Conservation (phyloP, 2,797 vertebrate genomes). For the Hippocampus kuda region DNA sequence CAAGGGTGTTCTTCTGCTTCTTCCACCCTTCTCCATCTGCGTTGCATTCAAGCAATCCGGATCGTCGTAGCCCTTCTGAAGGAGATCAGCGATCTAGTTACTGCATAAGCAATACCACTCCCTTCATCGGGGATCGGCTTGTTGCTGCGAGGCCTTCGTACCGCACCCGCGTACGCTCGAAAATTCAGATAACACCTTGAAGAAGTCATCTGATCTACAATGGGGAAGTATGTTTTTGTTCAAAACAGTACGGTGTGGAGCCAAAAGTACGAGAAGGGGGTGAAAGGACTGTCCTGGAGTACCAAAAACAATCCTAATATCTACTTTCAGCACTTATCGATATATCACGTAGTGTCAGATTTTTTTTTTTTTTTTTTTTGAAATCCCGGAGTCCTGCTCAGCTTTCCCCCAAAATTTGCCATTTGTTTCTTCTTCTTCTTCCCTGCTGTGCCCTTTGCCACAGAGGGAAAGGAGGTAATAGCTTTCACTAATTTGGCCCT, state of each 20-base stretch:
- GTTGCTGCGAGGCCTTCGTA: slow-evolving; percentile 17
- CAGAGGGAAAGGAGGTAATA: slow-evolving; percentile 54
- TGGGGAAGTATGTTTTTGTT: slow-evolving; percentile 29
- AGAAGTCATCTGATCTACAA: slow-evolving; percentile 12
- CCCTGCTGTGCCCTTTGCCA: slow-evolving; percentile 43
- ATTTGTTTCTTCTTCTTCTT: slow-evolving; percentile 11
- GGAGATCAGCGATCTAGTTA: slow-evolving; percentile 44
- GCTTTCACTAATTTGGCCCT: slow-evolving; percentile 57
- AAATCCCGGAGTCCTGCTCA: slow-evolving; percentile 10
- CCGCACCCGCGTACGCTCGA: slow-evolving; percentile 2
- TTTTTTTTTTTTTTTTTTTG: slow-evolving; percentile 2
- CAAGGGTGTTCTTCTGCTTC: slow-evolving; percentile 29
- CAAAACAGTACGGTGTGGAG: slow-evolving; percentile 5
- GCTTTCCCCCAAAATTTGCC: slow-evolving; percentile 10
- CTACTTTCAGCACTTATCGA: slow-evolving; percentile 4
- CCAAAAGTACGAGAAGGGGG: neutral
- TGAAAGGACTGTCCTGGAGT: neutral
- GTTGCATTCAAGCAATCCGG: slow-evolving; percentile 23
- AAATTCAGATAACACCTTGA: slow-evolving; percentile 18
- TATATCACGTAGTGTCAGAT: slow-evolving; percentile 3
- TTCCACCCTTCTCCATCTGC: slow-evolving; percentile 44
- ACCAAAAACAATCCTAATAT: slow-evolving; percentile 9
- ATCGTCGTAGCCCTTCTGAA: slow-evolving; percentile 24
- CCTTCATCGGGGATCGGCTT: slow-evolving; percentile 27
- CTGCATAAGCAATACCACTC: slow-evolving; percentile 39